Conservation (phyloP, 1,140 invertebrate species). For the Temnothorax nylanderi region DNA sequence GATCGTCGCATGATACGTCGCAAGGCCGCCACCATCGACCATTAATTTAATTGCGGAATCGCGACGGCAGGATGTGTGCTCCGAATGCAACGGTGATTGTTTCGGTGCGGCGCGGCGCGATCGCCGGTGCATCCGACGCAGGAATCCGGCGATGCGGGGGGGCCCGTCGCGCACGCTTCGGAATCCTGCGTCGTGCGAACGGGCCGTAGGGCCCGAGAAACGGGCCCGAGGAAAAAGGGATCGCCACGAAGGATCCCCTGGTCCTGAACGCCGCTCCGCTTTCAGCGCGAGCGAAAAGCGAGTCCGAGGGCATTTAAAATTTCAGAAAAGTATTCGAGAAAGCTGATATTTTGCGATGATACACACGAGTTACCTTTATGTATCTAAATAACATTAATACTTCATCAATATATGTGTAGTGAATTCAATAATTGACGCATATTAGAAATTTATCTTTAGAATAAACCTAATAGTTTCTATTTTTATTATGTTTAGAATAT, state of each 20-base stretch:
- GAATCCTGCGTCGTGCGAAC: constrained; percentile 55
- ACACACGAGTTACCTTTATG: background rate
- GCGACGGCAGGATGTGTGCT: constrained; percentile 34
- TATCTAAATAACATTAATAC: background rate
- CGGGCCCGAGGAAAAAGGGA: constrained; percentile 32
- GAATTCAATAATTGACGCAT: background rate
- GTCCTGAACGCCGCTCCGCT: background rate
- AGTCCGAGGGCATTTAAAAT: constrained; percentile 3
- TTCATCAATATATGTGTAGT: background rate
- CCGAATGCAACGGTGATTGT: constrained; percentile 59
- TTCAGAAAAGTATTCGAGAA: background rate
- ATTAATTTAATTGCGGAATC: constrained; percentile 66
- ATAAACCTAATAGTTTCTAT: background rate
- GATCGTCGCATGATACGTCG: constrained; percentile 11
- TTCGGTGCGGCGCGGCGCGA: constrained; percentile 44
- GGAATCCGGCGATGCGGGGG: constrained; percentile 64
- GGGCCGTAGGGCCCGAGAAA: background rate
- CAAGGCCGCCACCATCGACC: constrained; percentile 35
- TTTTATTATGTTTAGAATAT: background rate
- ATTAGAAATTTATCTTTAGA: background rate
- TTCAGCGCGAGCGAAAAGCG: constrained; percentile 26
- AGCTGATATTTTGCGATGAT: background rate
- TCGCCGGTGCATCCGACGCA: constrained; percentile 1
- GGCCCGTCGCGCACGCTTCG: constrained; percentile 60
- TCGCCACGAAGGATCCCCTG: constrained; percentile 27